Evolutionary conservation across 2,888 invertebrate species (phyloP), one percentile per base, ranked within the genome.

Genomic region (Caenorhabditis virilis): DNA sequence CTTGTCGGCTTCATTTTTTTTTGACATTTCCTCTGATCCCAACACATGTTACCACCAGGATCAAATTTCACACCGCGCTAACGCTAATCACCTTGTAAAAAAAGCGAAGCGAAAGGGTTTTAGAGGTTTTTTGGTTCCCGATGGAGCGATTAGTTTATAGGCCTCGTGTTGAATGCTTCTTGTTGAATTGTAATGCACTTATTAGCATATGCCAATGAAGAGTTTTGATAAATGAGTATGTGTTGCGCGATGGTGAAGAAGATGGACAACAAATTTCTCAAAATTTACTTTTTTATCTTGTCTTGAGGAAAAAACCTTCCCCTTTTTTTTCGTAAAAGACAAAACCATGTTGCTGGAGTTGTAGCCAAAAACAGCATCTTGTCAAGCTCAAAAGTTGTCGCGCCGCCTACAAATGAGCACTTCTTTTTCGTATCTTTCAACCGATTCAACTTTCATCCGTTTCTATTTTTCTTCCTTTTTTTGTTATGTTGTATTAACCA

Each of bases 321-420:
- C 22, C 7, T 39, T 7, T 39, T 39, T 39, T 13, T 39, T 39
- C 20, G 7, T 5, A 36, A 15, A n/a, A n/a, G n/a, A n/a, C n/a
- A n/a, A n/a, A n/a, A n/a, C n/a, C n/a, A n/a, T n/a, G n/a, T 30
- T 30, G 13, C 13, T 30, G 30, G 30, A 30, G 7, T 30, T 30
- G 30, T 30, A 9, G n/a, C 25, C 2, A 45, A 45, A 26, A 25
- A 23, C 25, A n/a, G 18, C 45, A 36, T 52, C 53, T 59, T 53
- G 59, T 59, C 49, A 49, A 60, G 60, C 60, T 60, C 60, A 60
- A 60, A 60, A 54, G 60, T 60, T 60, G 60, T 60, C 60, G 60
- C 60, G 50, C 35, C 55, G 61, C 55, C 55, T 61, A 61, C 61
- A 61, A 61, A 61, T 61, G 61, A 61, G 61, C 61, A 25, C 27